Evolutionary conservation across 2,888 invertebrate genomes (phyloP).

Genomic region (Sphinx pinastri): DNA sequence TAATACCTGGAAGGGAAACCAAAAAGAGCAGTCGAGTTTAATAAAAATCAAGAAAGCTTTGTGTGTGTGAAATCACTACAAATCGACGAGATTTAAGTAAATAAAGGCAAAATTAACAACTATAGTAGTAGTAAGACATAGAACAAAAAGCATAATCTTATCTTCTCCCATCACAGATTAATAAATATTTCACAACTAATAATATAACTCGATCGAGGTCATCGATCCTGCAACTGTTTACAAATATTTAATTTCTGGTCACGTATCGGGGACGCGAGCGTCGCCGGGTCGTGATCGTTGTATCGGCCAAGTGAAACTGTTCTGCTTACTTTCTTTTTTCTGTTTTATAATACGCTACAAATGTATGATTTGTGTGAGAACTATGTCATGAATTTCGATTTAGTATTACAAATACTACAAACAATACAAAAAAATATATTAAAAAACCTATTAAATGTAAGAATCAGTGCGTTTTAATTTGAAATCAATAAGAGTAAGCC

Average conservation of each 20-base stretch:
- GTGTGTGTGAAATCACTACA: no score
- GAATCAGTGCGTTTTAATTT: not conserved
- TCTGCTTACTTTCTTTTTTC: constrained; percentile 28
- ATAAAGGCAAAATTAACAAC: no score
- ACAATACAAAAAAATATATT: no score
- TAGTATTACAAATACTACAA: not conserved
- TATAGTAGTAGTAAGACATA: no score
- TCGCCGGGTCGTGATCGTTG: constrained; percentile 11
- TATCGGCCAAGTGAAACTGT: constrained; percentile 28
- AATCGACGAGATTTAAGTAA: no score
- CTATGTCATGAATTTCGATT: not conserved
- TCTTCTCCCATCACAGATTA: not conserved
- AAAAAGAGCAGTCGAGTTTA: no score
- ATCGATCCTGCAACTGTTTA: constrained; percentile 20
- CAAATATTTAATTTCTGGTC: constrained; percentile 22
- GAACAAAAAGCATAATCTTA: no score
- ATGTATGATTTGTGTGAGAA: constrained; percentile 16
- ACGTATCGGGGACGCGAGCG: constrained; percentile 29
- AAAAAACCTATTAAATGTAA: no score
- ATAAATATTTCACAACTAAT: not conserved
- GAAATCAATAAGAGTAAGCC: no score
- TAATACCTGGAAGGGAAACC: no score
- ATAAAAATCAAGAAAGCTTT: no score
- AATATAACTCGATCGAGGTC: constrained; percentile 10
- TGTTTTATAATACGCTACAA: constrained; percentile 16